Conservation (phyloP, 2,113 vertebrate species). For the Actenoides hombroni region DNA sequence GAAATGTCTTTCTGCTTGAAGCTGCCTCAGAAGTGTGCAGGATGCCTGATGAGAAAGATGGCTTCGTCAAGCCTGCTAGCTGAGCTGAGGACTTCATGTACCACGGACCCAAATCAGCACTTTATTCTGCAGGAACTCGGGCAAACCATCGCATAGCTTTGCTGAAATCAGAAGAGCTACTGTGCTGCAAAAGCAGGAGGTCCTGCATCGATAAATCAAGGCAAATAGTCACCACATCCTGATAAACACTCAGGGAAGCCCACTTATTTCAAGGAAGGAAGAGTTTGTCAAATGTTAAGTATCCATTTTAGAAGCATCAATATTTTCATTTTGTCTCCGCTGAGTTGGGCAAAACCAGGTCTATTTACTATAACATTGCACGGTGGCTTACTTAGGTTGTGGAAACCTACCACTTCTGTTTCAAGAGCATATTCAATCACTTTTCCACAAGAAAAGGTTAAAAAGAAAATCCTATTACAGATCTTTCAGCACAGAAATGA, state of each 20-base stretch:
- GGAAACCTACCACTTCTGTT: neutral
- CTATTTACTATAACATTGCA: neutral
- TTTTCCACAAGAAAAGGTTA: neutral
- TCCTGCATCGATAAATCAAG: neutral
- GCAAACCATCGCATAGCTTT: neutral
- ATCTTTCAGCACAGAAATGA: neutral
- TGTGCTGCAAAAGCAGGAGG: neutral
- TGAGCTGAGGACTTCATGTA: rapidly evolving
- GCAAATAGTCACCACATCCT: neutral
- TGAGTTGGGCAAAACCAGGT: neutral
- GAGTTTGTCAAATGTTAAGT: neutral
- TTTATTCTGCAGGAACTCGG: neutral
- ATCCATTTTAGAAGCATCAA: neutral
- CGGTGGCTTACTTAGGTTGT: neutral
- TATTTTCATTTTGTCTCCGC: neutral
- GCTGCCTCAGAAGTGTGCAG: rapidly evolving
- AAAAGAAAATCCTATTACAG: neutral
- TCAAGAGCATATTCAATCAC: neutral
- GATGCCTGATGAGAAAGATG: rapidly evolving
- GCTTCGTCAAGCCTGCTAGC: neutral
- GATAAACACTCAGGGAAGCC: neutral
- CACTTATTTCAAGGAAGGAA: neutral
- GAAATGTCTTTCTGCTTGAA: neutral
- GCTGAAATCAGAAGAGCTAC: neutral
- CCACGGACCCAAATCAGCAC: neutral